These are phyloP conservation scores for Tridacna gigas DNA, from an alignment of 2,888 invertebrate genomes.

Conservation along the genomic window DNA sequence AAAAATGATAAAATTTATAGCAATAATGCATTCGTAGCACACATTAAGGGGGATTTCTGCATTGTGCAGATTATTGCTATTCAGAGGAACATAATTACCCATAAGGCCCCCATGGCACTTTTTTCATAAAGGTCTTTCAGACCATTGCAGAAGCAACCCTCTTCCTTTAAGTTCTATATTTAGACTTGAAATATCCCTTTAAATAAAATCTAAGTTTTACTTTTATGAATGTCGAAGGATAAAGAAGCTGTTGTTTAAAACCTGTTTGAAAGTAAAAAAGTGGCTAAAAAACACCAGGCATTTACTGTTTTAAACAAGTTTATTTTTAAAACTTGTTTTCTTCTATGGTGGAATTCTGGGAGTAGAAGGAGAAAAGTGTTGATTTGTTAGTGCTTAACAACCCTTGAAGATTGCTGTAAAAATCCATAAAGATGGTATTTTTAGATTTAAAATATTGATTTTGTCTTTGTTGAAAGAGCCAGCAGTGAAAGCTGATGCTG, in stretches of 20 bases:
- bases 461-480: background rate
- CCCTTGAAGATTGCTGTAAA: background rate
- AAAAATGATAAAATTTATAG: background rate
- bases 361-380: too few species aligned
- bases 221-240: too few species aligned
- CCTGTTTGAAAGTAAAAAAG: too few species aligned
- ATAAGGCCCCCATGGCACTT: constrained; percentile 1
- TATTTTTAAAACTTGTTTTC: too few species aligned
- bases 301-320: too few species aligned
- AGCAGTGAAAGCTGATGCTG: too few species aligned
- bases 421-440: background rate
- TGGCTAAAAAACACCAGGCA: too few species aligned
- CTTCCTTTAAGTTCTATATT: background rate
- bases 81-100: constrained; percentile 17
- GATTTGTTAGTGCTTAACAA: background rate
- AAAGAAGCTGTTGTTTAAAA: too few species aligned
- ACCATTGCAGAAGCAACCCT: constrained; percentile 4
- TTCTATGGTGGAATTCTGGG: too few species aligned
- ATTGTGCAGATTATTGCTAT: constrained; percentile 22
- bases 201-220: too few species aligned
- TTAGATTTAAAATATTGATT: constrained; percentile 1
- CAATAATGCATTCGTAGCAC: constrained; percentile 14
- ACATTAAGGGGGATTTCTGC: constrained; percentile 6
- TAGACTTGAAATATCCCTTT: background rate
- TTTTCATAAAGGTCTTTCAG: background rate